Evolutionary conservation across 2,113 vertebrate genomes (phyloP).

Genomic region (Polypterus senegalus): DNA sequence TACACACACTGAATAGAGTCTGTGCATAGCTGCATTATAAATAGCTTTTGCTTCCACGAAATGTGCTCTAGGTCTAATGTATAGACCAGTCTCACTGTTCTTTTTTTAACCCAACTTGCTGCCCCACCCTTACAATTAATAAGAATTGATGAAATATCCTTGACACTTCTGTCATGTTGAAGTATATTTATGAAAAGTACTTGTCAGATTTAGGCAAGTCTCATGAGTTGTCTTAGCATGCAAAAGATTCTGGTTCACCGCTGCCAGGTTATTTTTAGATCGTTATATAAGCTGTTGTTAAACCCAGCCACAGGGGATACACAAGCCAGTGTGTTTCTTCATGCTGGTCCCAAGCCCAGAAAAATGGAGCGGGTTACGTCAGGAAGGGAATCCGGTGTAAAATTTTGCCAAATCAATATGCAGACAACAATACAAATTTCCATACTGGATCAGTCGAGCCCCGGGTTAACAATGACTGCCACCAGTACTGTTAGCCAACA

Average conservation of each 20-base stretch:
- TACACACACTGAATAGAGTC: not conserved
- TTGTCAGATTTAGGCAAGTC: not conserved
- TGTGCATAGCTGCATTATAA: not conserved
- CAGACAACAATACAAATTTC: too few relatives aligned
- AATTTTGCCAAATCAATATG: too few relatives aligned
- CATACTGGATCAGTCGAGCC: too few relatives aligned
- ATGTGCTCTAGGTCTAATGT: not conserved
- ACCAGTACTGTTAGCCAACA: too few relatives aligned
- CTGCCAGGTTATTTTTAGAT: not conserved
- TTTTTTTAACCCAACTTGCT: not conserved
- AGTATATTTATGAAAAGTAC: not conserved
- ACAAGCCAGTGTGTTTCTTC: too few relatives aligned
- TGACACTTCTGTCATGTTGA: not conserved
- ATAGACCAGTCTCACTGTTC: not conserved
- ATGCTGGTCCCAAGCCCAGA: too few relatives aligned
- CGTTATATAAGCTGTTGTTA: too few relatives aligned
- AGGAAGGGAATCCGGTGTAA: too few relatives aligned
- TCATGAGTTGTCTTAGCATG: not conserved
- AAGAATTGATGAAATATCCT: not conserved
- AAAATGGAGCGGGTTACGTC: too few relatives aligned
- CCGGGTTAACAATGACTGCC: too few relatives aligned
- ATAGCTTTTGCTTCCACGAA: too few relatives aligned
- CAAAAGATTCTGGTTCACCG: not conserved
- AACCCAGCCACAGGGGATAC: too few relatives aligned
- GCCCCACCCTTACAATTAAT: conserved; percentile 1